Conservation (phyloP, 2,888 invertebrate genomes). For the Sepiola atlantica region DNA sequence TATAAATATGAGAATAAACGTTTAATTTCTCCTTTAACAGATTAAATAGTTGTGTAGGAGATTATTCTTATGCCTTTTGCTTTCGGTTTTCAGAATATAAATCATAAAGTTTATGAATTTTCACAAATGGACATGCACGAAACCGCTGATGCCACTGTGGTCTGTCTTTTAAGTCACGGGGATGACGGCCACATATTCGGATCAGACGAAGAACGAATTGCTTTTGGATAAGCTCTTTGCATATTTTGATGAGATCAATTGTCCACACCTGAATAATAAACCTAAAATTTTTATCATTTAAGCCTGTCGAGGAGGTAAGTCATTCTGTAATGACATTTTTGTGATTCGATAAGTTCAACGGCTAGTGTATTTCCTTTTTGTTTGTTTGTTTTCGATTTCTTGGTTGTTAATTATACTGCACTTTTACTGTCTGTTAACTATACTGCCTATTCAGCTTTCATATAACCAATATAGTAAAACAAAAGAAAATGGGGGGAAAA, state of each 20-base stretch:
- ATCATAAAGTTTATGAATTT: conserved; percentile 62
- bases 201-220: conserved; percentile 66
- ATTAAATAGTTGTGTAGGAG: too few species aligned
- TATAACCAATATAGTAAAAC: too few species aligned
- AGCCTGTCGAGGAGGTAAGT: conserved; percentile 70
- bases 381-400: too few species aligned
- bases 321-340: not conserved
- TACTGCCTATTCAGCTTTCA: too few species aligned
- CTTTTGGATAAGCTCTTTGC: conserved; percentile 63
- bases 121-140: conserved; percentile 58
- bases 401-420: too few species aligned
- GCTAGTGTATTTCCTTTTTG: too few species aligned
- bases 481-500: too few species aligned
- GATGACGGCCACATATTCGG: conserved; percentile 70
- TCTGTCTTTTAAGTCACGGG: conserved; percentile 71
- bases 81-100: conserved; percentile 56
- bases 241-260: conserved; percentile 66
- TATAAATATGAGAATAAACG: not conserved
- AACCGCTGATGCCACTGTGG: conserved; percentile 59
- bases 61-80: not conserved
- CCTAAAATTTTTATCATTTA: conserved; percentile 71
- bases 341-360: not conserved
- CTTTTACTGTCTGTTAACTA: too few species aligned
- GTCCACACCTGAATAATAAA: conserved; percentile 64
- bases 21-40: too few species aligned